Evolutionary conservation across 2,797 vertebrate genomes (phyloP).

Genomic region (Meriones psammophilus): DNA sequence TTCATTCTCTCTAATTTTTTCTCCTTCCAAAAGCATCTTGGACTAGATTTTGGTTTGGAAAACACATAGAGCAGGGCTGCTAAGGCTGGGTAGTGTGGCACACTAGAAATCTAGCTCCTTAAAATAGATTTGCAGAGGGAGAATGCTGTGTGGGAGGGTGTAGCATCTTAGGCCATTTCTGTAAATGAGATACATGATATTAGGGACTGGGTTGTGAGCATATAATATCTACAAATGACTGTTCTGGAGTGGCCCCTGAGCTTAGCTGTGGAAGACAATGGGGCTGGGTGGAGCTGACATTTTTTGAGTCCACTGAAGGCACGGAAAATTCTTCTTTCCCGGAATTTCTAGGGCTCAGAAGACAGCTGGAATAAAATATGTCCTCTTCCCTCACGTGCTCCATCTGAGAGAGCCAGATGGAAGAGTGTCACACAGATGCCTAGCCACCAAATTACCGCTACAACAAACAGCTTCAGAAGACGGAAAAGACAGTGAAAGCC

Average conservation of each 20-base stretch:
- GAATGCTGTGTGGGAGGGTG: neutral
- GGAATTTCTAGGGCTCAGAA: neutral
- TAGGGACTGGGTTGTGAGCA: neutral
- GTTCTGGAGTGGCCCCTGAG: neutral
- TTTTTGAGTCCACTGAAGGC: neutral
- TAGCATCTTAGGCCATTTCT: neutral
- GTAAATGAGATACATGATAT: neutral
- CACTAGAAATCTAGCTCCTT: neutral
- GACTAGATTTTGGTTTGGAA: constrained; percentile 1
- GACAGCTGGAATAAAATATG: constrained; percentile 8
- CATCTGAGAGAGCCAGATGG: neutral
- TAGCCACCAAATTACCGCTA: neutral
- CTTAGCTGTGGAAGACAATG: neutral
- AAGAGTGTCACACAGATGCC: neutral
- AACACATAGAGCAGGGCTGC: neutral
- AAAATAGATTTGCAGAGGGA: neutral
- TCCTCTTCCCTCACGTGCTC: neutral
- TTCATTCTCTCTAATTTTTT: constrained; percentile 9
- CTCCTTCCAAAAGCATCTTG: neutral
- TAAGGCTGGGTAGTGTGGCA: neutral
- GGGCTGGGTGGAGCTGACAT: too few species aligned
- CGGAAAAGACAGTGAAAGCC: neutral
- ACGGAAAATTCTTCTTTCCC: neutral
- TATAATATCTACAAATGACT: neutral
- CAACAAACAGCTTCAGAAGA: neutral